A percentile compares a stretch with the other conserved stretches of the same genome.
Conservation (phyloP, 2,113 vertebrate species). For the Hyaena hyaena region DNA sequence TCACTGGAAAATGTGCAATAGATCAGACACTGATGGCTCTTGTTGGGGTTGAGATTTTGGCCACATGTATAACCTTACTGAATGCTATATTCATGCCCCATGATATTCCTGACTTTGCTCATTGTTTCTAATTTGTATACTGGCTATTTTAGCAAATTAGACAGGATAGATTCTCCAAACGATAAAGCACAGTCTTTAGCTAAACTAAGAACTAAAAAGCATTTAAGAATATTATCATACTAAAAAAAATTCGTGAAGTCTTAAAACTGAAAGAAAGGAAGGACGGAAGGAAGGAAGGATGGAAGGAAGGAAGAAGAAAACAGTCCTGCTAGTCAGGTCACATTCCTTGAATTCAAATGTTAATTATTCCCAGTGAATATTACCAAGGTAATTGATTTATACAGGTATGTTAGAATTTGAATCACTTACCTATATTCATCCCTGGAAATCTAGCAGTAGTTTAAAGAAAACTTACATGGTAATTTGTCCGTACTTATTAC, state of each 20-base stretch:
- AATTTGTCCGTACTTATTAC: constrained; percentile 68
- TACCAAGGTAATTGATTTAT: constrained; percentile 54
- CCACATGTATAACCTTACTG: neutral
- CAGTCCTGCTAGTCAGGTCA: neutral
- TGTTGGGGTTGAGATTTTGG: neutral
- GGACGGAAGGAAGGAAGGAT: rapidly evolving
- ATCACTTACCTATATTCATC: constrained; percentile 56
- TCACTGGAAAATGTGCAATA: constrained; percentile 34
- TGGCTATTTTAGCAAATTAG: constrained; percentile 26
- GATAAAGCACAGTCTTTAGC: neutral
- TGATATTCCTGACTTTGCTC: neutral
- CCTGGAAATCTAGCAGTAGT: constrained; percentile 52
- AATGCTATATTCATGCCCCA: neutral
- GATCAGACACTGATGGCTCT: neutral
- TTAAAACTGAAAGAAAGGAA: neutral
- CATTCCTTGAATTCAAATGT: constrained; percentile 55
- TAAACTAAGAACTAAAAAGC: constrained; percentile 43
- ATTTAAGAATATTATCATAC: neutral
- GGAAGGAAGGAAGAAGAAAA: neutral
- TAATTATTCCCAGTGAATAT: constrained; percentile 65
- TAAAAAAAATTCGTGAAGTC: neutral
- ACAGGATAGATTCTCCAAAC: neutral
- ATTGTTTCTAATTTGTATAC: constrained; percentile 23
- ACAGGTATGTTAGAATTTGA: constrained; percentile 55
- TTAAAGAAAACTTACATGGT: constrained; percentile 64